These are phyloP conservation scores for Byasa hedistus DNA, from an alignment of 2,888 invertebrate genomes.

Conservation along the genomic window DNA sequence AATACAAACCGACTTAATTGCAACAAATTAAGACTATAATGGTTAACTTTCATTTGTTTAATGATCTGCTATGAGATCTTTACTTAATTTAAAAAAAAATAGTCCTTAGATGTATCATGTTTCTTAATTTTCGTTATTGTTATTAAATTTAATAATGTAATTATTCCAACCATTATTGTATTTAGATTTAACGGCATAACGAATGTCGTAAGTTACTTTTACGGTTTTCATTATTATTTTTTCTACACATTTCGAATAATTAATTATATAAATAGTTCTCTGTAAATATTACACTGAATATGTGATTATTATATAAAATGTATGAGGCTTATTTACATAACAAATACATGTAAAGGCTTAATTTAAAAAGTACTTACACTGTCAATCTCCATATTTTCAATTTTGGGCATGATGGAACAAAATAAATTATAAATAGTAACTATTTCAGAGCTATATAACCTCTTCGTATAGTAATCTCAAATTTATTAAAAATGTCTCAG, in stretches of 20 bases:
- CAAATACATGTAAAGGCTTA: background rate
- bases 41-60: background rate
- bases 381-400: constrained; percentile 39
- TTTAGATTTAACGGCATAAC: background rate
- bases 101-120: background rate
- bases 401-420: constrained; percentile 13
- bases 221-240: background rate
- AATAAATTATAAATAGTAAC: background rate
- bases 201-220: background rate
- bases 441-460: background rate
- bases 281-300: background rate
- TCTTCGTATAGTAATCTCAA: background rate
- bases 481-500: background rate
- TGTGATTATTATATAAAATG: background rate
- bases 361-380: constrained; percentile 22
- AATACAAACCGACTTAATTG: background rate
- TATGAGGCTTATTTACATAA: background rate
- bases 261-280: background rate
- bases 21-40: background rate
- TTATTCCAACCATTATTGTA: background rate
- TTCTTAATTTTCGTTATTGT: background rate
- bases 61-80: background rate
- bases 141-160: background rate
- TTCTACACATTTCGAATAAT: background rate
- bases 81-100: background rate